Evolutionary conservation across 2,888 invertebrate genomes (phyloP).

Genomic region (Sminthurinus aureus): DNA sequence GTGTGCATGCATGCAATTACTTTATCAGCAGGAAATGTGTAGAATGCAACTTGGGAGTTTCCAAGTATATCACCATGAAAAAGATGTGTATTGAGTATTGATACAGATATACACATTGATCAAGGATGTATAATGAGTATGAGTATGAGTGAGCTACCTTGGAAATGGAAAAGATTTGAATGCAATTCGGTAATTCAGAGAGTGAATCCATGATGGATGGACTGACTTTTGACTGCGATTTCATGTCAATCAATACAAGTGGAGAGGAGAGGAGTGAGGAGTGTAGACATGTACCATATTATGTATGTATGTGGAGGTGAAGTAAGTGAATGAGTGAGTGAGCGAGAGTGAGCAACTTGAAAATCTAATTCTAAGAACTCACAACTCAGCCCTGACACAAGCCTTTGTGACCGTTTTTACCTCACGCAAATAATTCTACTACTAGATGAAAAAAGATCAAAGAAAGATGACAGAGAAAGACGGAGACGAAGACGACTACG

Average conservation of each 20-base stretch:
- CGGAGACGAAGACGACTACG: neutral
- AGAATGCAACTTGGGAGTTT: neutral
- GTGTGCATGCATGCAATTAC: neutral
- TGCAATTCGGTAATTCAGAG: neutral
- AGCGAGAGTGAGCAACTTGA: conserved; percentile 19
- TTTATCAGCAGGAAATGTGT: neutral
- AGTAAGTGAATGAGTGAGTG: conserved; percentile 12
- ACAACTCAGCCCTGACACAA: conserved; percentile 46
- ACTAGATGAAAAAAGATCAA: conserved; percentile 43
- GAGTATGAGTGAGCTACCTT: neutral
- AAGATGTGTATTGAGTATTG: neutral
- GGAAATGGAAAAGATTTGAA: neutral
- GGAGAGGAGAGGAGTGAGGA: no score
- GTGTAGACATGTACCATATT: no score
- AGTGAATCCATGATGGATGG: conserved; percentile 1
- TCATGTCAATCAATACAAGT: no score
- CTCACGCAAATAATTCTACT: conserved; percentile 52
- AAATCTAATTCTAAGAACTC: conserved; percentile 40
- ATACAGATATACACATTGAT: neutral
- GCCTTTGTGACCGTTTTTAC: conserved; percentile 44
- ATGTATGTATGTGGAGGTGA: neutral
- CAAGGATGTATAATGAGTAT: neutral
- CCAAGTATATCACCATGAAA: neutral
- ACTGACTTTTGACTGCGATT: neutral
- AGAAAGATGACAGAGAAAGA: conserved; percentile 30